Percentiles rank a stretch among this genome's conserved stretches.
phyloP scores from a whole-genome alignment of 2,888 invertebrate species.

The Ephialtes manifestator region DNA sequence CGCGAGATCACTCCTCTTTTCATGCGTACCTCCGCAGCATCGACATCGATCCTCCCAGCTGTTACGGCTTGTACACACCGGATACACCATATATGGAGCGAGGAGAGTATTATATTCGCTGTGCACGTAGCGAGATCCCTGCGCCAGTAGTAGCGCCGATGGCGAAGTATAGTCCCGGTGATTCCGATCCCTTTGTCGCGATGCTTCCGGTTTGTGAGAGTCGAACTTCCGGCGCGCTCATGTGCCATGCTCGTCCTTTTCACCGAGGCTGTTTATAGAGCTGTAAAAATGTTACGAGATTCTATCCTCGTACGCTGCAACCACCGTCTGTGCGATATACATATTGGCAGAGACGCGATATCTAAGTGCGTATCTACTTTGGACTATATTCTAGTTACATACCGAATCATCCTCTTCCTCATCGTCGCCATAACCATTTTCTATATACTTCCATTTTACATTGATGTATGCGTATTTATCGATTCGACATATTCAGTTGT shows the following conservation, averaged over 20 bases:
- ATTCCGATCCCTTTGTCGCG: constrained; percentile 70
- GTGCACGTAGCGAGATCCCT: constrained; percentile 44
- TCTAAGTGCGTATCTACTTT: background rate
- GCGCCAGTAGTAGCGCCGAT: constrained; percentile 19
- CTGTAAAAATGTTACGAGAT: constrained; percentile 76
- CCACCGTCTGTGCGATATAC: background rate
- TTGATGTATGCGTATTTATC: background rate
- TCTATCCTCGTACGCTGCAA: constrained; percentile 17
- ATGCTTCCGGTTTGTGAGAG: constrained; percentile 69
- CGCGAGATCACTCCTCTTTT: constrained; percentile 49
- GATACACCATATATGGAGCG: constrained; percentile 41
- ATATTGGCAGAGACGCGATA: background rate
- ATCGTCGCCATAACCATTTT: background rate
- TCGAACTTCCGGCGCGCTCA: constrained; percentile 69
- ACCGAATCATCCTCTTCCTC: constrained; percentile 3
- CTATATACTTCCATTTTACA: background rate
- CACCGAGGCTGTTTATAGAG: constrained; percentile 75
- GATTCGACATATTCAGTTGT: background rate
- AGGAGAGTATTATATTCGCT: constrained; percentile 54
- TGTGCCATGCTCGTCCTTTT: constrained; percentile 55
- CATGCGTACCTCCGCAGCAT: constrained; percentile 37
- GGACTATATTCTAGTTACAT: background rate
- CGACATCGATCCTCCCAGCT: constrained; percentile 39
- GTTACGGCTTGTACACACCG: constrained; percentile 26
- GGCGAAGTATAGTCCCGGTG: constrained; percentile 49